Base-by-base conservation (phyloP, 2,888 invertebrate genomes). In the Tinea trinotella region DNA sequence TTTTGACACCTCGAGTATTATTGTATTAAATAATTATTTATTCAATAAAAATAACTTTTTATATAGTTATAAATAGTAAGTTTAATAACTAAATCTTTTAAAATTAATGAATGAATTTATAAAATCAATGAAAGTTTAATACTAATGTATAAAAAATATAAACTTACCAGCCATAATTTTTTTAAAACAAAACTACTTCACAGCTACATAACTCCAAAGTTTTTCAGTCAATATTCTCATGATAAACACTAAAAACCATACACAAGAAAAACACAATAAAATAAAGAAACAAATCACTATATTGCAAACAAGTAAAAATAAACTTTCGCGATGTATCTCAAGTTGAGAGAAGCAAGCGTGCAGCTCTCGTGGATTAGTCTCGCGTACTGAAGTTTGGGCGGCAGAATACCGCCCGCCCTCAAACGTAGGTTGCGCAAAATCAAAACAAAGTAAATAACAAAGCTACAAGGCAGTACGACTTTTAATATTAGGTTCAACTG, bases 331-430 rank as follows among this genome's bases (percentile, higher is more conserved):
- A 40, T 40, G 2, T 12, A 40, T 40, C 7, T 12, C n/a, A 40
- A 40, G 40, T 40, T 40, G 40, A 12, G 40, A 13, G 40, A 12
- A 13, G 40, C 40, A 1, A 10, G 46, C 46, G 46, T 19, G 46
- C 46, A 17, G 46, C 46, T 19, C 46, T 46, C 46, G 17, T 12
- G 15, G 46, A 15, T 4, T 17, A 3, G 7, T 10, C 10, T 19
- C 46, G 46, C 17, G 46, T 4, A 46, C 46, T 46, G 46, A 7
- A 12, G 46, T 17, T 40, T 46, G 46, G 46, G 46, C 46, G 46
- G 46, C 10, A 46, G 46, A 46, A 2, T 6, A 19, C 46, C 46
- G 46, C 46, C 46, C 46, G 46, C 46, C 46, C 15, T 46, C 2
- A 7, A 7, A 30, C 30, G 13, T 12, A 40, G 13, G 12, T n/a